Evolutionary conservation across 2,113 vertebrate genomes (phyloP), one percentile per base, ranked within the genome.

Genomic region (Nestor notabilis): DNA sequence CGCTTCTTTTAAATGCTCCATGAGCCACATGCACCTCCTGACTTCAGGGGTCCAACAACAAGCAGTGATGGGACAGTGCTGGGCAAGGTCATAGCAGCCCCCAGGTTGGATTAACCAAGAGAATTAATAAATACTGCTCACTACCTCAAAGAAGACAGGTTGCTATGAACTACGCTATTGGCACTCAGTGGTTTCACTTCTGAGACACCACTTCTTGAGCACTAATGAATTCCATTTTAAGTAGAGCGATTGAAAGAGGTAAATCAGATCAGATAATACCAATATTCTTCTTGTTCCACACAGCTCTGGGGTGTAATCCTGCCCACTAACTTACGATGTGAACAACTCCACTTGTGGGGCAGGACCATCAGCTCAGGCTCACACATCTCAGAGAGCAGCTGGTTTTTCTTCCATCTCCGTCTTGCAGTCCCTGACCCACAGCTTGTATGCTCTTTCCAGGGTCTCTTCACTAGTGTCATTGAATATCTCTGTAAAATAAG

Each of bases 401-500:
- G 44, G 91, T 55, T 87, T 94, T 76, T 95, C 93, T 52, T 93
- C 92, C 75, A 85, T 60, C 74, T 9, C 83, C 0, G 37, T 79
- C 70, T 25, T 83, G 80, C 97, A 97, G 87, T 99, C 98, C 77
- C 97, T 95, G 31, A 97, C 95, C 98, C 98, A 98, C 83, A 98
- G 97, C 83, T 96, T 8, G 3, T 97, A 98, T 0, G 98, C 98
- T 83, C 69, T 98, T 84, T 95, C 91, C 85, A 98, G 96, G 55
- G 96, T 97, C 87, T 98, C 98, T 71, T 98, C 96, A 4, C 94
- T 97, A 23, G 97, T 98, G 94, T 97, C 97, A 14, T 98, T 98
- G 85, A 98, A 99, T 68, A 99, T 99, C 33, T 98, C 98, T 99
- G 97, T 43, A 95, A 96, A 84, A 53, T 18, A 90, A 98, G 35